These are phyloP conservation scores for Chaetorhynchus papuensis DNA, from an alignment of 2,113 vertebrate genomes.

Conservation along the genomic window DNA sequence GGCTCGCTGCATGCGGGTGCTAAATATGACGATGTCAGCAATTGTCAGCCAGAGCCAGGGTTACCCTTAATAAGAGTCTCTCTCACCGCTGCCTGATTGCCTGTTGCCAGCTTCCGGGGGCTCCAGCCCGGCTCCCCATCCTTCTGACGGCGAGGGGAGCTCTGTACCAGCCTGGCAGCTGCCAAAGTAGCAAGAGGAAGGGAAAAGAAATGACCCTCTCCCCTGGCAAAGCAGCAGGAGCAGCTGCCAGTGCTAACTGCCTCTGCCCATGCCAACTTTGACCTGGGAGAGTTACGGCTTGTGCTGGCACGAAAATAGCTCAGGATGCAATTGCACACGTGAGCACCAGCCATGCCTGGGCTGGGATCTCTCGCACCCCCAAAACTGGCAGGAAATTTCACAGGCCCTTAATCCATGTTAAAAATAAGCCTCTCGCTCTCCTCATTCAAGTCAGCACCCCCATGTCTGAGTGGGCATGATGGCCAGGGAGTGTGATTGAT, in stretches of 20 bases:
- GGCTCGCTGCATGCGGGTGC: conserved; percentile 60
- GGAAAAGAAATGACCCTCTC: not conserved
- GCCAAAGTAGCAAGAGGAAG: not conserved
- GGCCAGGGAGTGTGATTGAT: not conserved
- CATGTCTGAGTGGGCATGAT: not conserved
- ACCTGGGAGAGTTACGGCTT: not conserved
- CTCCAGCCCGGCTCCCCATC: not conserved
- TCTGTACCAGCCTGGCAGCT: not conserved
- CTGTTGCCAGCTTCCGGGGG: not conserved
- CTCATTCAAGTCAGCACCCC: not conserved
- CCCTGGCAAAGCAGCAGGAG: conserved; percentile 1
- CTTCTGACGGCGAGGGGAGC: not conserved
- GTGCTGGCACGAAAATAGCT: not conserved
- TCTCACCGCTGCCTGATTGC: not conserved
- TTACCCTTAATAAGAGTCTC: conserved; percentile 44
- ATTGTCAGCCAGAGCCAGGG: conserved; percentile 56
- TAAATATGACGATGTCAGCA: conserved; percentile 68
- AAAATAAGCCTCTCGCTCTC: not conserved
- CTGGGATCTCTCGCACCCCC: not conserved
- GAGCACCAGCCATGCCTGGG: not conserved
- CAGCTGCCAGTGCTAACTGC: conserved; percentile 18
- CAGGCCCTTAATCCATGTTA: not conserved
- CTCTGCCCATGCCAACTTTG: conserved; percentile 19
- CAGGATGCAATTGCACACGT: not conserved
- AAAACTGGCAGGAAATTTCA: not conserved